Percentiles rank a stretch among this genome's conserved stretches.
Conservation (phyloP, 2,113 vertebrate species). For the Canis aureus region DNA sequence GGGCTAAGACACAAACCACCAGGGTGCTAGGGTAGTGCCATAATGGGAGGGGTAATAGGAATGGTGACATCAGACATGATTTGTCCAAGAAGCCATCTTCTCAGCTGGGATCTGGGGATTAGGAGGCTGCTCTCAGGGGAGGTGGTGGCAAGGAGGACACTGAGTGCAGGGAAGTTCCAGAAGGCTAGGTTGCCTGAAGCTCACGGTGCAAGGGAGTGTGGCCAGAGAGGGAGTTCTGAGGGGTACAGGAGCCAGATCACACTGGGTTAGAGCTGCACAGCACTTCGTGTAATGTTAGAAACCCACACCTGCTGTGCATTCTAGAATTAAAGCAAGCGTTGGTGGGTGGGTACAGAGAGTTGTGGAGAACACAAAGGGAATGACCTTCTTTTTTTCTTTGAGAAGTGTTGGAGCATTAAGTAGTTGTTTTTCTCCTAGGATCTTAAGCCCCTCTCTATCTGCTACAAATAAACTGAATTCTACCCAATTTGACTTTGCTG, state of each 20-base stretch:
- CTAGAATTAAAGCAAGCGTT: background rate
- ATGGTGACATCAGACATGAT: background rate
- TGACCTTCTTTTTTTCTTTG: background rate
- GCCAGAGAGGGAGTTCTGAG: background rate
- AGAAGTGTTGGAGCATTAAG: background rate
- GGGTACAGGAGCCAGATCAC: background rate
- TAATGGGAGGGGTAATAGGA: background rate
- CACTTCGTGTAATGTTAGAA: fast-evolving
- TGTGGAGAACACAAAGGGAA: fast-evolving
- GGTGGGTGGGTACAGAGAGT: too few species aligned
- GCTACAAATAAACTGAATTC: background rate
- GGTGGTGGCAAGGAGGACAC: background rate
- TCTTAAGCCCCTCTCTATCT: background rate
- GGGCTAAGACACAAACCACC: background rate
- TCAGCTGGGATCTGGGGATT: background rate
- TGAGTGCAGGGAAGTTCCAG: background rate
- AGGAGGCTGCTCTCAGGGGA: background rate
- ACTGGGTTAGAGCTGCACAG: fast-evolving
- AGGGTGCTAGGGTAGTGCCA: background rate
- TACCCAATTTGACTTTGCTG: background rate
- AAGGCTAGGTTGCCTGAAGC: background rate
- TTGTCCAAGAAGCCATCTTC: background rate
- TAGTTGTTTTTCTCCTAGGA: too few species aligned
- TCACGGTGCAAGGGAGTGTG: fast-evolving
- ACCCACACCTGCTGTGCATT: fast-evolving